Percentiles rank a stretch among this genome's conserved stretches.
These are phyloP conservation scores for Lysandra coridon DNA, from an alignment of 2,888 invertebrate species.

Conservation along the genomic window DNA sequence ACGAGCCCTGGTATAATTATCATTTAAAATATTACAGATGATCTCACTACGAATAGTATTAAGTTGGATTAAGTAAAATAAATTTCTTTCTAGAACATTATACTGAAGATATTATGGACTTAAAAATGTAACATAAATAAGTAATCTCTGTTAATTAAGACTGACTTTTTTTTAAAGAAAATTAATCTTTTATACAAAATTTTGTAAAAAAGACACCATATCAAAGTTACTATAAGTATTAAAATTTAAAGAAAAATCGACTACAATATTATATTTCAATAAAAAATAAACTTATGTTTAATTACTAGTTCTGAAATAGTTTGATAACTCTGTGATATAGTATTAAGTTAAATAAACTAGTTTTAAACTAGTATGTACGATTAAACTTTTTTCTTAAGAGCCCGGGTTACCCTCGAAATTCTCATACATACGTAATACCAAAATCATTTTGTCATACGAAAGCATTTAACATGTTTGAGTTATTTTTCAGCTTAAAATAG, in stretches of 20 bases:
- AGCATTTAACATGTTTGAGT: no score
- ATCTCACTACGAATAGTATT: neutral
- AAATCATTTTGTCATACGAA: no score
- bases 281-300: neutral
- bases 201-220: neutral
- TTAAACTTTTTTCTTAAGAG: neutral
- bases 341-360: neutral
- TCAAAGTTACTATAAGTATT: neutral
- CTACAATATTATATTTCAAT: neutral
- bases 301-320: neutral
- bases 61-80: neutral
- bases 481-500: no score
- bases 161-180: neutral
- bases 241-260: neutral
- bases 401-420: no score
- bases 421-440: no score
- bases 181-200: neutral
- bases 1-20: neutral
- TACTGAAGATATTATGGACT: neutral
- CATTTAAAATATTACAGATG: slow-evolving; percentile 4
- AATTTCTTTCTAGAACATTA: neutral
- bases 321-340: slow-evolving; percentile 15
- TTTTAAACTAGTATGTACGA: neutral
- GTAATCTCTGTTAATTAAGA: neutral
- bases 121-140: neutral